These are phyloP conservation scores for Chlorocebus sabaeus DNA, from an alignment of 2,113 vertebrate species.

Conservation along the genomic window DNA sequence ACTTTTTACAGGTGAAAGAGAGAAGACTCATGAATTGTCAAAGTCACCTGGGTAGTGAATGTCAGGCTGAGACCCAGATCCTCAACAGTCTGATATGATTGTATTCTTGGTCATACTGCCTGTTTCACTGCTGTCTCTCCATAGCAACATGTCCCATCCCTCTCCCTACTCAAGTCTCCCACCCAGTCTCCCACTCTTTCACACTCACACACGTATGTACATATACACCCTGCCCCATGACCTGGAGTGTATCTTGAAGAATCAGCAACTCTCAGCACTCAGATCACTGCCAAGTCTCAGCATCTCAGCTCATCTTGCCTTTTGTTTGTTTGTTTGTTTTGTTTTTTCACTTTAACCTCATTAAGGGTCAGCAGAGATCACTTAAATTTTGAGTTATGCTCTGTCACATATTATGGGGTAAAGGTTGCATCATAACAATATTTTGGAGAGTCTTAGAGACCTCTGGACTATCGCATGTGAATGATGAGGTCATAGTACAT, in stretches of 20 bases:
- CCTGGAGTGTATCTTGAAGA: not conserved
- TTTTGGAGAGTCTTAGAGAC: not conserved
- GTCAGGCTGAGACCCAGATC: not conserved
- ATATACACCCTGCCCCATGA: not conserved
- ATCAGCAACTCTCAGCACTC: not conserved
- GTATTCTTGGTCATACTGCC: not conserved
- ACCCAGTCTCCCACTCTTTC: not conserved
- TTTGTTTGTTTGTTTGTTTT: too few species aligned
- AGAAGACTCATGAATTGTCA: not conserved
- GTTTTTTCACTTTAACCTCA: not conserved
- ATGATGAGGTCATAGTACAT: not conserved
- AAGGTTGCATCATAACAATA: not conserved
- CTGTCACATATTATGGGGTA: not conserved
- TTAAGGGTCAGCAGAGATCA: not conserved
- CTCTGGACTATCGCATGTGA: not conserved
- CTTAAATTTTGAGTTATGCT: not conserved
- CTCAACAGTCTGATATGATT: not conserved
- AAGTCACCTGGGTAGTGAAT: not conserved
- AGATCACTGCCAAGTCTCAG: accelerated
- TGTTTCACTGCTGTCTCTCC: not conserved
- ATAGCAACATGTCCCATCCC: not conserved
- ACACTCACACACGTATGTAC: too few species aligned
- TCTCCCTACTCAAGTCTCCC: not conserved
- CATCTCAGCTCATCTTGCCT: not conserved
- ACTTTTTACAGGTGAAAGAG: not conserved